Evolutionary conservation across 2,888 invertebrate genomes (phyloP).

Genomic region (Drosophila nr. perissopoda): DNA sequence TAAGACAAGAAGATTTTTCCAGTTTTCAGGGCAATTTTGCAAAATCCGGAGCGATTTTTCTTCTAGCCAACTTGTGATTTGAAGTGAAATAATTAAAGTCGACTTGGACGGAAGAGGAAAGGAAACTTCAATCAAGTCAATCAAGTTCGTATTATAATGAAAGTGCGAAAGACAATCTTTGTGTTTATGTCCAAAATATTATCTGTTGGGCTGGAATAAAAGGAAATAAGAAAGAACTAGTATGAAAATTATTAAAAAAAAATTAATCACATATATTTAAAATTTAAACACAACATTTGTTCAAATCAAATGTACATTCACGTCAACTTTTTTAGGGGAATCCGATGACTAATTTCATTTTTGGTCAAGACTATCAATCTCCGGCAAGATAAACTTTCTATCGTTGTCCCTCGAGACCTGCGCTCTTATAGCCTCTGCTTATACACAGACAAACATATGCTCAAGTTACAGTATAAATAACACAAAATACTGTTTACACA

Average conservation of each 20-base stretch:
- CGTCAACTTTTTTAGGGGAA: background rate
- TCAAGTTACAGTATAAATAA: background rate
- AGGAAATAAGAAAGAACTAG: background rate
- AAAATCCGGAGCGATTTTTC: too few species aligned
- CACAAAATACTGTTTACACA: conserved; percentile 1
- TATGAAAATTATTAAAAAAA: background rate
- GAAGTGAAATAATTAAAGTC: background rate
- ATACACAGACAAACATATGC: background rate
- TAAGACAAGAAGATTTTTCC: too few species aligned
- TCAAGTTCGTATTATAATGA: background rate
- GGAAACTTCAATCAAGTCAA: background rate
- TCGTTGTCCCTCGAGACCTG: conserved; percentile 2
- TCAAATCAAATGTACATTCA: background rate
- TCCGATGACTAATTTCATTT: background rate
- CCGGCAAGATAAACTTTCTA: background rate
- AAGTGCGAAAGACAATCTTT: background rate
- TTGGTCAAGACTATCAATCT: background rate
- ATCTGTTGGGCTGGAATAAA: too few species aligned
- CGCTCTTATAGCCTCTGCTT: background rate
- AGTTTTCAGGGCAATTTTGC: too few species aligned
- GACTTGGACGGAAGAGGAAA: background rate
- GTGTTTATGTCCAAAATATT: too few species aligned
- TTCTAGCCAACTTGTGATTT: background rate
- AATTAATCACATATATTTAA: background rate
- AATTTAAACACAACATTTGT: background rate